Percentiles rank a stretch among this genome's conserved stretches.
Conservation (phyloP, 2,888 invertebrate species). For the Pteria penguin region DNA sequence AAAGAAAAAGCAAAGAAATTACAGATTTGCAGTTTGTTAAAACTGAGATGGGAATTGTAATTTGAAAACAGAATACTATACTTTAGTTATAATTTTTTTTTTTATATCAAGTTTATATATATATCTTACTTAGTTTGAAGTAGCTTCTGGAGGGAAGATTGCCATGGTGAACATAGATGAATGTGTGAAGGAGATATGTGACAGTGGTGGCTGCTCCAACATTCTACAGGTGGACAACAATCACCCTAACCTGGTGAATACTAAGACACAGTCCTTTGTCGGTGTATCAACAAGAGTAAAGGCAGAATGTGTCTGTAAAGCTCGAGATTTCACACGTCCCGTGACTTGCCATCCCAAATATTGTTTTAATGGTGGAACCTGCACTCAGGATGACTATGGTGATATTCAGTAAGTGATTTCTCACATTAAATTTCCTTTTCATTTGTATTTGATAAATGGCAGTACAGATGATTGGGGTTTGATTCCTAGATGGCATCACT, state of each 20-base stretch:
- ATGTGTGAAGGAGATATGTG: conserved; percentile 77
- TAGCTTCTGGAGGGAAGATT: conserved; percentile 95
- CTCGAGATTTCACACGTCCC: conserved; percentile 87
- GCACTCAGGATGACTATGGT: conserved; percentile 82
- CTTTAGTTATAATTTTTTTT: no score
- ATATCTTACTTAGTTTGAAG: conserved; percentile 92
- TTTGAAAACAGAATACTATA: no score
- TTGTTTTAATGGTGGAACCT: conserved; percentile 97
- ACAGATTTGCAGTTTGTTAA: no score
- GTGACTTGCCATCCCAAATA: conserved; percentile 86
- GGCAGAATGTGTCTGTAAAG: conserved; percentile 85
- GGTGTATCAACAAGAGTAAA: conserved; percentile 96
- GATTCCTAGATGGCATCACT: no score
- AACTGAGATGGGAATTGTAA: no score
- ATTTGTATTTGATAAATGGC: no score
- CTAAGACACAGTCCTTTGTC: conserved; percentile 97
- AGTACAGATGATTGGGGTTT: no score
- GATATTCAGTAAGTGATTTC: conserved; percentile 63
- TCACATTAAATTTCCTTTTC: conserved; percentile 7
- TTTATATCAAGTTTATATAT: no score
- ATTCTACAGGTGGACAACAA: conserved; percentile 84
- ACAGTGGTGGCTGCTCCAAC: conserved; percentile 93
- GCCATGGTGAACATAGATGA: conserved; percentile 96
- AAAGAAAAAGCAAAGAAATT: no score
- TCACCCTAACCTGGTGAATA: conserved; percentile 89